phyloP scores from a whole-genome alignment of 2,888 invertebrate genomes.

The Eristalinus aeneus region DNA sequence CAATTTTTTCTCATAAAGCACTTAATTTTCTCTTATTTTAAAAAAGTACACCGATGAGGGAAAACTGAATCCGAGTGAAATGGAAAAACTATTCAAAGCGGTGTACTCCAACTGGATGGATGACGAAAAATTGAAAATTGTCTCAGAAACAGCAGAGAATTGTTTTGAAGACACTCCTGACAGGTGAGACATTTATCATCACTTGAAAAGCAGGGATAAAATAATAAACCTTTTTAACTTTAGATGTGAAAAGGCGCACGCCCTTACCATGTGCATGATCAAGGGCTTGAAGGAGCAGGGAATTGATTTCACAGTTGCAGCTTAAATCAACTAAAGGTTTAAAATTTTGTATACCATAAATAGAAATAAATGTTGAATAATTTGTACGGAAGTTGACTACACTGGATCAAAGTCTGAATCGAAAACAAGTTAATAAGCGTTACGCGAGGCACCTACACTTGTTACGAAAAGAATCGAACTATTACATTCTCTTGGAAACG shows the following conservation, averaged over 20 bases:
- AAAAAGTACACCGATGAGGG: slow-evolving; percentile 36
- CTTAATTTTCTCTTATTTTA: background rate
- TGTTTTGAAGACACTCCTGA: slow-evolving; percentile 5
- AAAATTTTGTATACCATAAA: too few species aligned
- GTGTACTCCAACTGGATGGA: slow-evolving; percentile 1
- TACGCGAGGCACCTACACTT: too few species aligned
- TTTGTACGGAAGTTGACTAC: too few species aligned
- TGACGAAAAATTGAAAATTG: slow-evolving; percentile 3
- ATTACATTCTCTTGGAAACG: too few species aligned
- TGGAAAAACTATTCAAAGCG: slow-evolving; percentile 24
- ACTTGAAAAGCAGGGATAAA: too few species aligned
- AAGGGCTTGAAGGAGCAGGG: background rate
- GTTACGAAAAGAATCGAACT: too few species aligned
- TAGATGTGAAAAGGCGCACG: slow-evolving; percentile 45
- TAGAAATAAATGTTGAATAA: too few species aligned
- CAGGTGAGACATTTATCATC: background rate
- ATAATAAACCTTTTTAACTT: background rate
- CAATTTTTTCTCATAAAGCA: background rate
- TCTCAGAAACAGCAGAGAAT: background rate
- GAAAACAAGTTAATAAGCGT: too few species aligned
- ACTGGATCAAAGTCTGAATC: too few species aligned
- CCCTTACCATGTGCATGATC: slow-evolving; percentile 26
- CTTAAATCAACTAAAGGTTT: too few species aligned
- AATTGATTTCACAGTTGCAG: background rate
- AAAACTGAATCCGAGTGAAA: slow-evolving; percentile 15